These are phyloP conservation scores for Phymastichus coffea DNA, from an alignment of 1,140 invertebrate genomes.

Conservation along the genomic window DNA sequence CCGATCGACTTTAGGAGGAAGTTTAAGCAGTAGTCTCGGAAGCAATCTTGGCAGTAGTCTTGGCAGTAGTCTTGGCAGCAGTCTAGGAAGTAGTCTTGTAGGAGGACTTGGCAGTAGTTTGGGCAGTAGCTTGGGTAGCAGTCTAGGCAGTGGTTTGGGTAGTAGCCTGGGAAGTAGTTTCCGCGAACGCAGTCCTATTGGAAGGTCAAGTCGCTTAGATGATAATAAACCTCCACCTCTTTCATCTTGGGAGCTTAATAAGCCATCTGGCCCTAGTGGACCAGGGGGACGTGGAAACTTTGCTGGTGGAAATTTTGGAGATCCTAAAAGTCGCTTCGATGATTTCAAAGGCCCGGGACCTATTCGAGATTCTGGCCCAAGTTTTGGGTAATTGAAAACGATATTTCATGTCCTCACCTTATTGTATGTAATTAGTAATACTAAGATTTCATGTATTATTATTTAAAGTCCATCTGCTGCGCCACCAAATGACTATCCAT, in stretches of 20 bases:
- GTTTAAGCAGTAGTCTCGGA: conserved; percentile 8
- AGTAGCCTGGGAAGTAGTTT: conserved; percentile 38
- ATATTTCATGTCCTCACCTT: no score
- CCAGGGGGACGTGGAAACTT: conserved; percentile 18
- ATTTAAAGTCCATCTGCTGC: background rate
- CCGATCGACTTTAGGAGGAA: conserved; percentile 21
- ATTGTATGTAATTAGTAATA: background rate
- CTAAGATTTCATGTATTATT: background rate
- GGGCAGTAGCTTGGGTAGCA: conserved; percentile 8
- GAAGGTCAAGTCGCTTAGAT: conserved; percentile 38
- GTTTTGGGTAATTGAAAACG: conserved; percentile 35
- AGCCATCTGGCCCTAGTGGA: conserved; percentile 29
- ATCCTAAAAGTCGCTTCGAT: conserved; percentile 32
- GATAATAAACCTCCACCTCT: conserved; percentile 38
- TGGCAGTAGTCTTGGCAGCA: conserved; percentile 20
- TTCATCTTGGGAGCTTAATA: conserved; percentile 38
- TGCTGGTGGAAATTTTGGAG: conserved; percentile 29
- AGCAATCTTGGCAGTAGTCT: conserved; percentile 19
- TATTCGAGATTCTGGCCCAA: conserved; percentile 21
- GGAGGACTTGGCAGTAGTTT: conserved; percentile 24
- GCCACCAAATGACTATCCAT: conserved; percentile 40
- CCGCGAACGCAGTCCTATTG: conserved; percentile 50
- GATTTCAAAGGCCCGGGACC: conserved; percentile 25
- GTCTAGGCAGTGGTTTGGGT: conserved; percentile 17
- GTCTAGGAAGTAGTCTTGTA: conserved; percentile 17